These are phyloP conservation scores for Zonotrichia albicollis DNA, from an alignment of 2,797 vertebrate species.

Conservation along the genomic window DNA sequence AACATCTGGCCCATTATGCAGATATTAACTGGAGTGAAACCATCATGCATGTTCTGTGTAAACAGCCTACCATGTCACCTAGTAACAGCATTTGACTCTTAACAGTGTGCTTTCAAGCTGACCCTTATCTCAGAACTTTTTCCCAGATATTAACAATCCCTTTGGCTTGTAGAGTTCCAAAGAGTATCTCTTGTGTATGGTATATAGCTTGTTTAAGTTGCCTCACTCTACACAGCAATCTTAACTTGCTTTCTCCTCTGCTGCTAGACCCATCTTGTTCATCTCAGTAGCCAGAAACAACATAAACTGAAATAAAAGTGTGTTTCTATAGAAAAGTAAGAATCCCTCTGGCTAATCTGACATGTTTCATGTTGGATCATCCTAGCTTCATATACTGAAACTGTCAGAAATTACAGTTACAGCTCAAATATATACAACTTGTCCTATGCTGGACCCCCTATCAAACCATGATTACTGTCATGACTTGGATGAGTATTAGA, in stretches of 20 bases:
- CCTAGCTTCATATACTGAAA: neutral
- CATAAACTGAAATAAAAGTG: conserved; percentile 8
- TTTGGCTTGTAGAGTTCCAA: neutral
- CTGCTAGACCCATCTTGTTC: neutral
- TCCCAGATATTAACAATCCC: neutral
- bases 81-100: neutral
- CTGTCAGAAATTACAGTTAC: conserved; percentile 24
- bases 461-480: conserved; percentile 44
- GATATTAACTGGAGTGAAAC: conserved; percentile 27
- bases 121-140: neutral
- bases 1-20: conserved; percentile 6
- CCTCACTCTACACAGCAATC: neutral
- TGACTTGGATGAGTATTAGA: conserved; percentile 1
- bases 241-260: conserved; percentile 11
- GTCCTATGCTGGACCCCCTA: neutral
- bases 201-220: neutral
- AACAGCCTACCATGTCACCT: neutral
- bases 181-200: neutral
- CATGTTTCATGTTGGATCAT: conserved; percentile 40
- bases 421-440: conserved; percentile 7
- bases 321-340: neutral
- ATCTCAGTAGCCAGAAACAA: neutral
- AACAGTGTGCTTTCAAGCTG: neutral
- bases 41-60: neutral
- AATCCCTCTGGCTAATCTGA: conserved; percentile 40